Evolutionary conservation across 2,797 vertebrate species (phyloP).

Genomic region (Phoxinus dragarum): DNA sequence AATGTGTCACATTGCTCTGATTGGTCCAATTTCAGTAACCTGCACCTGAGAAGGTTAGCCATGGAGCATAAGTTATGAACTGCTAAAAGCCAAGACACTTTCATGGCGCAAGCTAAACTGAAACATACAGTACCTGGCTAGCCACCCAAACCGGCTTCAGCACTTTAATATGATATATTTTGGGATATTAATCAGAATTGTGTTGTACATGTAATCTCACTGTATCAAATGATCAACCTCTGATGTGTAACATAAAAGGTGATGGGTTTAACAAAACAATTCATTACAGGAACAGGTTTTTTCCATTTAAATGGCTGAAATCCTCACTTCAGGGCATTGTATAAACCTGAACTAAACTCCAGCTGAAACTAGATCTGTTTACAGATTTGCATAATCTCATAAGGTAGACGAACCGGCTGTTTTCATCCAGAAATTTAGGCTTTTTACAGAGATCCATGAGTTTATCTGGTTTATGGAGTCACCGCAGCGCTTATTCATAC

Average conservation of each 20-base stretch:
- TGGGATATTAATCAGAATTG: too few species aligned
- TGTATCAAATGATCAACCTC: neutral
- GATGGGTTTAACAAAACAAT: neutral
- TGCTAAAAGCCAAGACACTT: too few species aligned
- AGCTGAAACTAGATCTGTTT: conserved; percentile 17
- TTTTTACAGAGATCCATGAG: neutral
- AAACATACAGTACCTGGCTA: too few species aligned
- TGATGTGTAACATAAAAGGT: neutral
- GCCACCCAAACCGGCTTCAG: too few species aligned
- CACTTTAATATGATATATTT: neutral
- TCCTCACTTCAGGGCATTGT: neutral
- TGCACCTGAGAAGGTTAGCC: too few species aligned
- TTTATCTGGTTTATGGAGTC: conserved; percentile 33
- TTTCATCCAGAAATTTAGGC: neutral
- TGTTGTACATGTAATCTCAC: neutral
- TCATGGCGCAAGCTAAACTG: too few species aligned
- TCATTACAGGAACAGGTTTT: neutral
- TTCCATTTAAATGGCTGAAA: neutral
- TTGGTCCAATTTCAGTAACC: too few species aligned
- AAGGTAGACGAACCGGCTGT: conserved; percentile 5
- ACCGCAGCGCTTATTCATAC: neutral
- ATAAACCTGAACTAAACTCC: neutral
- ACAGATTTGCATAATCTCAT: conserved; percentile 19
- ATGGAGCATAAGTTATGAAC: too few species aligned
- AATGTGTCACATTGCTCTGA: too few species aligned